Base-by-base conservation (phyloP, 1,140 invertebrate genomes). In the Drosophila hydei region DNA sequence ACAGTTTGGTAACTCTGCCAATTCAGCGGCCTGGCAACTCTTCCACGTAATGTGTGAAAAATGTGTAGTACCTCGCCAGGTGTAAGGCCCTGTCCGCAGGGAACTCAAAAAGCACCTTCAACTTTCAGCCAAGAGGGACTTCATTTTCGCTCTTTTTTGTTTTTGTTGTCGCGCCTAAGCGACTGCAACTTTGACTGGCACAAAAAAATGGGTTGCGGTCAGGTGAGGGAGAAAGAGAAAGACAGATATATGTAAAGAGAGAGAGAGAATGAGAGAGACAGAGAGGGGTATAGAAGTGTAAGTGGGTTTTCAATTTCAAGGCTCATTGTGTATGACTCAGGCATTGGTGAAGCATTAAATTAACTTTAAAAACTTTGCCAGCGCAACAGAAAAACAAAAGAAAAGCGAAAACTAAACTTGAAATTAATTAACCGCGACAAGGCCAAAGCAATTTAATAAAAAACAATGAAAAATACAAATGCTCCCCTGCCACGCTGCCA, bases 391-490 rank as follows among this genome's bases (percentile, higher is more conserved):
- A 54, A 58, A 52, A 45, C 16, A 27, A 19, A 42, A 55, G 19
- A 55, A 72, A 72, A 62, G 23, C 59, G 50, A 47, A 85, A 87
- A 85, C 81, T 87, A 81, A 87, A 87, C 77, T 87, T 87, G 67
- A 87, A 78, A 78, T 87, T 87, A 87, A 87, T 87, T 87, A 87
- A 81, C 83, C 81, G 63, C 83, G 75, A 88, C 81, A 88, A 81
- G 51, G 78, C 67, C 42, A 48, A 55, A 36, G 50, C 21, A 27
- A 56, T 36, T 19, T 25, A 40, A 52, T 36, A 25, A 40, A 40
- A 14, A 52, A 64, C 43, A 60, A 14, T 45, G 43, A 12, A 45
- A 45, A 16, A 27, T 45, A 21, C 4, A 33, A 33, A 2, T 11
- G 9, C 11, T 11, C 9, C 11, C 43, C 43, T 3, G 8, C 19